Evolutionary conservation across 92 coral and sea anemone genomes (phyloP).

Genomic region (Umimayanthus kanabou): DNA sequence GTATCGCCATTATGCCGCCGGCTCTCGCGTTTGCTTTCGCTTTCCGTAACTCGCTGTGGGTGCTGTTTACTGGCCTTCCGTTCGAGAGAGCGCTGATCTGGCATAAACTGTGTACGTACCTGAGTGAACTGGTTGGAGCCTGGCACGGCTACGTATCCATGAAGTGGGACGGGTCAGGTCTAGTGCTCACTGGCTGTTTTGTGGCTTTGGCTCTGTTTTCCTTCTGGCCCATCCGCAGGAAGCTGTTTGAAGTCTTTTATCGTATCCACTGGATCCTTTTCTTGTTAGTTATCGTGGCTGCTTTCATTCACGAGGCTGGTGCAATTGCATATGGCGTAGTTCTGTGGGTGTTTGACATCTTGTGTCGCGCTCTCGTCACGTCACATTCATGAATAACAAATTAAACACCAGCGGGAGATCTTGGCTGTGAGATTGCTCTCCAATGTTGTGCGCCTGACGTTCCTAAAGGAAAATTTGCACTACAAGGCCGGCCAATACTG

Average conservation of each 20-base stretch:
- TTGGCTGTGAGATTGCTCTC: constrained; percentile 76
- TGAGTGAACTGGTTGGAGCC: constrained; percentile 61
- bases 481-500: constrained; percentile 87
- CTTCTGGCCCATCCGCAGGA: constrained; percentile 68
- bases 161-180: constrained; percentile 62
- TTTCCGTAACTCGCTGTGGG: constrained; percentile 73
- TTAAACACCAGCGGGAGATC: constrained; percentile 53
- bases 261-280: constrained; percentile 74
- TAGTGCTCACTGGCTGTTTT: constrained; percentile 53
- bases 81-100: constrained; percentile 75
- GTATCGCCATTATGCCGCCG: constrained; percentile 58
- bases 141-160: constrained; percentile 75
- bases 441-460: constrained; percentile 72
- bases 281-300: constrained; percentile 54
- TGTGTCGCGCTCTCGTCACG: constrained; percentile 52
- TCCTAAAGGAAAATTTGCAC: constrained; percentile 65
- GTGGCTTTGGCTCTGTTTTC: constrained; percentile 54
- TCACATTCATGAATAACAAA: constrained; percentile 53
- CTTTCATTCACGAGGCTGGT: constrained; percentile 68
- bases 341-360: constrained; percentile 66
- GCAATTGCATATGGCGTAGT: constrained; percentile 58
- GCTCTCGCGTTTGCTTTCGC: constrained; percentile 77
- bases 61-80: constrained; percentile 73
- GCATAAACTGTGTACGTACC: constrained; percentile 76
- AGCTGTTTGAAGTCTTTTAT: constrained; percentile 64